phyloP scores from a whole-genome alignment of 2,797 vertebrate genomes.

The Chromobotia macracanthus region DNA sequence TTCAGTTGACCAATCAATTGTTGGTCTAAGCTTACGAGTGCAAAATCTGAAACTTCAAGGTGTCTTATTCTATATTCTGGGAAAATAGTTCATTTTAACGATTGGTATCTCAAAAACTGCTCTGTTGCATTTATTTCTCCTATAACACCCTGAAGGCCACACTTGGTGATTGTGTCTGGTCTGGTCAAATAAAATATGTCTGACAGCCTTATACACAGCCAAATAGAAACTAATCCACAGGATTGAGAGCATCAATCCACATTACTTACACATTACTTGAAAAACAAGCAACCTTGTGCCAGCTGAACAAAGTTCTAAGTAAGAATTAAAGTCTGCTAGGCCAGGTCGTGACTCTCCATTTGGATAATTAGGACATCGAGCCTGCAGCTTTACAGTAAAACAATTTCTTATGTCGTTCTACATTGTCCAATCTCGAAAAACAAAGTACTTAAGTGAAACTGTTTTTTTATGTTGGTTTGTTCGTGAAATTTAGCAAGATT shows the following conservation, averaged over 20 bases:
- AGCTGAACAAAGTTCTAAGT: constrained; percentile 53
- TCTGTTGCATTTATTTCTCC: constrained; percentile 12
- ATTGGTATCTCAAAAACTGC: background rate
- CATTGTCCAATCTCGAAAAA: constrained; percentile 32
- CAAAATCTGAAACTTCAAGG: constrained; percentile 28
- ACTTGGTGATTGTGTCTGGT: constrained; percentile 28
- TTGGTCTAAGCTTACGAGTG: constrained; percentile 9
- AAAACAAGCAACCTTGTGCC: constrained; percentile 47
- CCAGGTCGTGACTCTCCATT: constrained; percentile 46
- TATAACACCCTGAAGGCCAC: constrained; percentile 24
- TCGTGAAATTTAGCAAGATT: constrained; percentile 7
- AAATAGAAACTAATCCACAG: constrained; percentile 41
- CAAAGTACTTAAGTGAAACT: constrained; percentile 12
- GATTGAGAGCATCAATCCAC: constrained; percentile 48
- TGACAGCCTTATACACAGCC: constrained; percentile 26
- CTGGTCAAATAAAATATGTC: constrained; percentile 19
- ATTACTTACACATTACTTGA: constrained; percentile 22
- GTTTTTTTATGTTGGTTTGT: constrained; percentile 26
- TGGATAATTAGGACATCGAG: constrained; percentile 55
- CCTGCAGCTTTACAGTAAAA: constrained; percentile 49
- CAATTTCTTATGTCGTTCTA: constrained; percentile 25
- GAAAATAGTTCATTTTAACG: constrained; percentile 4
- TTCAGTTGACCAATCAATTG: background rate
- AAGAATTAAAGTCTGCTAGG: constrained; percentile 55
- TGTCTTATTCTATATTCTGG: constrained; percentile 4